These are phyloP conservation scores for Nowickia ferox DNA, from an alignment of 2,888 invertebrate species.

Conservation along the genomic window DNA sequence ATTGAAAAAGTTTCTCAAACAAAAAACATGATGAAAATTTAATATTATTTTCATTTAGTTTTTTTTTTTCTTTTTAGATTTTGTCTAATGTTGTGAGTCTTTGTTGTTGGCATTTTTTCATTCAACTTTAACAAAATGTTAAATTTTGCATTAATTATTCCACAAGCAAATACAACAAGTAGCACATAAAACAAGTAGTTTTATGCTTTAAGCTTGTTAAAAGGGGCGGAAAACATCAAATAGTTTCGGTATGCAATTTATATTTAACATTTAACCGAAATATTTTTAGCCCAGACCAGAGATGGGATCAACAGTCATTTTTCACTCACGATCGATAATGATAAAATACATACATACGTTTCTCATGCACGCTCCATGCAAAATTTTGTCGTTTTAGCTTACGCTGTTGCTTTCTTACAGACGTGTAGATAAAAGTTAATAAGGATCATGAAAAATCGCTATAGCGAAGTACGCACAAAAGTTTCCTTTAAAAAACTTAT, in stretches of 20 bases:
- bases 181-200: constrained; percentile 49
- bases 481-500: too few species aligned
- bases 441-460: too few species aligned
- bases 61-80: too few species aligned
- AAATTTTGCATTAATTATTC: constrained; percentile 65
- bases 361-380: too few species aligned
- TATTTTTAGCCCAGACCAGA: neutral
- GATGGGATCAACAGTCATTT: neutral
- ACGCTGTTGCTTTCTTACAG: too few species aligned
- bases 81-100: constrained; percentile 50
- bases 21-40: constrained; percentile 71
- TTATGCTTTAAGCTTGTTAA: neutral
- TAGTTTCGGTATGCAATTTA: constrained; percentile 25
- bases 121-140: constrained; percentile 59
- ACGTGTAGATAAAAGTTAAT: too few species aligned
- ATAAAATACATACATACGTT: too few species aligned
- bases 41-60: constrained; percentile 70
- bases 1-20: constrained; percentile 65
- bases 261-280: constrained; percentile 36
- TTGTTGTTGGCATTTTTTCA: constrained; percentile 35
- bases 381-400: too few species aligned
- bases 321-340: too few species aligned
- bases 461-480: too few species aligned
- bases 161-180: constrained; percentile 47
- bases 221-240: constrained; percentile 64